A percentile compares a stretch with the other conserved stretches of the same genome.
Evolutionary conservation across 2,113 vertebrate genomes (phyloP).

Genomic region (Meleagris gallopavo): DNA sequence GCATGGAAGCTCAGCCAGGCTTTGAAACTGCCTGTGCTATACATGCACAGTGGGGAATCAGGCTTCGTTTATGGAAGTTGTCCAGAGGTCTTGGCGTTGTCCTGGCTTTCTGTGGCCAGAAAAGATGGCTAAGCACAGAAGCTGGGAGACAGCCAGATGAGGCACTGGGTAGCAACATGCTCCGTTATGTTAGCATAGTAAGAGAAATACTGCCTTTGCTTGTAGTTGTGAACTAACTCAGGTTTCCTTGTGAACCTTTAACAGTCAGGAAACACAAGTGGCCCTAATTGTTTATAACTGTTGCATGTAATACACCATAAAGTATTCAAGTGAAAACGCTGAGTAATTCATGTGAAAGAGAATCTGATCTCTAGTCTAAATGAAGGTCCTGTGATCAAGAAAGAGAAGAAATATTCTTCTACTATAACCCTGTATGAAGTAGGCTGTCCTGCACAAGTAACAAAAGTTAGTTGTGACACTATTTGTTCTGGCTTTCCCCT

Average conservation of each 20-base stretch:
- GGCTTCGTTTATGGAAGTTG: slow-evolving; percentile 28
- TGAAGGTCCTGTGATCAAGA: background rate
- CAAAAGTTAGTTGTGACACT: background rate
- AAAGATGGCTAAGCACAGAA: background rate
- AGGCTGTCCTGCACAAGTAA: background rate
- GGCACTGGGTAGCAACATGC: background rate
- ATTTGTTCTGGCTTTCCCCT: background rate
- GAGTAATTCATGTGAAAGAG: background rate
- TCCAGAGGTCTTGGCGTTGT: slow-evolving; percentile 27
- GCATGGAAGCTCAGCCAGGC: slow-evolving; percentile 21
- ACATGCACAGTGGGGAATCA: slow-evolving; percentile 9
- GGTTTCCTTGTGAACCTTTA: background rate
- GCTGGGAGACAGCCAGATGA: slow-evolving; percentile 6
- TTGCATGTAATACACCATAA: background rate
- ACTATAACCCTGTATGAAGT: background rate
- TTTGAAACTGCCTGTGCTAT: slow-evolving; percentile 20
- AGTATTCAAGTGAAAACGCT: background rate
- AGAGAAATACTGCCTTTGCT: background rate
- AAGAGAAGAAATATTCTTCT: background rate
- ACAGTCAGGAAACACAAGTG: background rate
- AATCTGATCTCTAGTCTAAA: background rate
- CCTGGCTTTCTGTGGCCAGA: slow-evolving; percentile 17
- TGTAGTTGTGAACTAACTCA: background rate
- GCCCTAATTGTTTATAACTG: background rate
- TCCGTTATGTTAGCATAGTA: background rate